Evolutionary conservation across 2,888 invertebrate species (phyloP).

Genomic region (Lissocephala sabroskyi): DNA sequence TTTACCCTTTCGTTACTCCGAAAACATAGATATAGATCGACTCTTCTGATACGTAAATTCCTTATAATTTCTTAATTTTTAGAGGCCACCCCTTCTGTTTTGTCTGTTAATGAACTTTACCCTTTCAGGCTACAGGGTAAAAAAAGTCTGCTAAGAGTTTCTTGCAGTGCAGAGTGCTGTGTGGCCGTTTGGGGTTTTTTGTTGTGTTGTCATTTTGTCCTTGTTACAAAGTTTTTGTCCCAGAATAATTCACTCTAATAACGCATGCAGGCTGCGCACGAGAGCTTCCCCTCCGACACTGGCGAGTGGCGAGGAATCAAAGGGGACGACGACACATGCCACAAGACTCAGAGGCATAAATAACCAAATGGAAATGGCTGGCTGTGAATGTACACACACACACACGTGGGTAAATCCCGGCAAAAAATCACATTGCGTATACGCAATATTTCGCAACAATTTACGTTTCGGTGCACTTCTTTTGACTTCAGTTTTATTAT

Average conservation of each 20-base stretch:
- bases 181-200: constrained; percentile 44
- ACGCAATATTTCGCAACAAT: constrained; percentile 56
- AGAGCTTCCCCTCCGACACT: no score
- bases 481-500: constrained; percentile 59
- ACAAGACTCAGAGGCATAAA: constrained; percentile 42
- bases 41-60: no score
- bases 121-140: no score
- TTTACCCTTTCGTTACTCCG: no score
- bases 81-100: no score
- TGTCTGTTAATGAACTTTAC: no score
- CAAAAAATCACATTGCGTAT: constrained; percentile 41
- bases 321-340: neutral
- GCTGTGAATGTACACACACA: neutral
- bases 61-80: no score
- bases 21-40: no score
- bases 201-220: constrained; percentile 29
- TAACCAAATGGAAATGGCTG: constrained; percentile 27
- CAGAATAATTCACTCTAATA: constrained; percentile 30
- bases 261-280: constrained; percentile 4
- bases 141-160: constrained; percentile 17
- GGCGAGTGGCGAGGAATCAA: no score
- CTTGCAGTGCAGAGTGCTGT: constrained; percentile 39
- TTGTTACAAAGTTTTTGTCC: constrained; percentile 46
- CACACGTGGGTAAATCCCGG: neutral
- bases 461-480: constrained; percentile 57